These are phyloP conservation scores for Urophycis tenuis DNA, from an alignment of 2,797 vertebrate species.

Conservation along the genomic window DNA sequence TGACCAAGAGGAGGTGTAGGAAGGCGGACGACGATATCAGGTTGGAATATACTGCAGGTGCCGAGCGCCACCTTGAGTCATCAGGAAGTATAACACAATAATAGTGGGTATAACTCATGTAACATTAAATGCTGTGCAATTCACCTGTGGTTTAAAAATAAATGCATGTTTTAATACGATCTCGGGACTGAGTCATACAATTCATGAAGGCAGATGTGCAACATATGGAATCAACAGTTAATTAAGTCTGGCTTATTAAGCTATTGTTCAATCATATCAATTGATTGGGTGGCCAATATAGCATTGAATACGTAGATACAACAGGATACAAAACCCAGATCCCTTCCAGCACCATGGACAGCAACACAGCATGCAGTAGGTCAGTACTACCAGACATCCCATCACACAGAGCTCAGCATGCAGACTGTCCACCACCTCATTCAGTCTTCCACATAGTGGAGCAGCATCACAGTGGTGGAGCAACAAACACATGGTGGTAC, in stretches of 20 bases:
- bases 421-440: not conserved
- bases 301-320: too few species aligned
- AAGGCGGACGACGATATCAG: conserved; percentile 29
- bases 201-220: too few species aligned
- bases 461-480: not conserved
- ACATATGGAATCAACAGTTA: too few species aligned
- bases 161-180: too few species aligned
- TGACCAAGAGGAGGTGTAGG: not conserved
- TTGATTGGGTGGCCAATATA: too few species aligned
- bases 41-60: not conserved
- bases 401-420: not conserved
- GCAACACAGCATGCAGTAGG: not conserved
- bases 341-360: not conserved
- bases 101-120: not conserved
- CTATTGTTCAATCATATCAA: too few species aligned
- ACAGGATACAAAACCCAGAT: not conserved
- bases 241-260: not conserved
- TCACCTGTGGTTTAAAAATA: too few species aligned
- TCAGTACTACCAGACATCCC: not conserved
- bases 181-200: too few species aligned
- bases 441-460: not conserved
- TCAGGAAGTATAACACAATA: not conserved
- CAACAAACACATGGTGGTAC: not conserved
- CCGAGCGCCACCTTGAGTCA: not conserved
- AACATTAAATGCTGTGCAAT: not conserved